A percentile compares a stretch with the other conserved stretches of the same genome.
phyloP scores from a whole-genome alignment of 2,797 vertebrate species.

The Syngnathus rostellatus region DNA sequence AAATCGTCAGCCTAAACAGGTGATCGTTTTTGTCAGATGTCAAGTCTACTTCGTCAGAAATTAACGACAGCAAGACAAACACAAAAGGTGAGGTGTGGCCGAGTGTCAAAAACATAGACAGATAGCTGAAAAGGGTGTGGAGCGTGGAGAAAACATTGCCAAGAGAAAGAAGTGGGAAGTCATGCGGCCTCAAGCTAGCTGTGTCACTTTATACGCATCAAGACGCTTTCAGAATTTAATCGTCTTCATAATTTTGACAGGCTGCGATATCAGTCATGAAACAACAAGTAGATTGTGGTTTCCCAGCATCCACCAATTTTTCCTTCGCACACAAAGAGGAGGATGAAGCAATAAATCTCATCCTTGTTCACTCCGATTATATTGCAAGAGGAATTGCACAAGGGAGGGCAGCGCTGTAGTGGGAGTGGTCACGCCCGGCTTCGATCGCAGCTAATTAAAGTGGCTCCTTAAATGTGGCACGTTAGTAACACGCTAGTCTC shows the following conservation, averaged over 20 bases:
- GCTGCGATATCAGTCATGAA: background rate
- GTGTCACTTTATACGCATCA: conserved; percentile 1
- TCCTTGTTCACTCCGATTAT: conserved; percentile 8
- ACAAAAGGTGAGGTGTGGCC: conserved; percentile 29
- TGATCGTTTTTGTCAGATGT: conserved; percentile 6
- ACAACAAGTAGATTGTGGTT: background rate
- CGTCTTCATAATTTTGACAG: background rate
- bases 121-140: conserved; percentile 39
- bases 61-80: conserved; percentile 1
- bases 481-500: too few species aligned
- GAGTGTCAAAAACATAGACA: conserved; percentile 37
- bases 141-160: background rate
- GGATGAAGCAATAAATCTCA: conserved; percentile 26
- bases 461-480: too few species aligned
- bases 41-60: conserved; percentile 19
- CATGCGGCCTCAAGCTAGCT: background rate
- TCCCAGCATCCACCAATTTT: background rate
- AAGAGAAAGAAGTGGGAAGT: background rate
- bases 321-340: conserved; percentile 7
- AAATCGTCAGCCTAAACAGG: background rate
- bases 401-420: too few species aligned
- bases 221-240: background rate
- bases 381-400: too few species aligned
- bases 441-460: too few species aligned
- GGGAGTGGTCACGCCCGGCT: too few species aligned